Evolutionary conservation across 2,113 vertebrate species (phyloP).

Genomic region (Vulpes vulpes): DNA sequence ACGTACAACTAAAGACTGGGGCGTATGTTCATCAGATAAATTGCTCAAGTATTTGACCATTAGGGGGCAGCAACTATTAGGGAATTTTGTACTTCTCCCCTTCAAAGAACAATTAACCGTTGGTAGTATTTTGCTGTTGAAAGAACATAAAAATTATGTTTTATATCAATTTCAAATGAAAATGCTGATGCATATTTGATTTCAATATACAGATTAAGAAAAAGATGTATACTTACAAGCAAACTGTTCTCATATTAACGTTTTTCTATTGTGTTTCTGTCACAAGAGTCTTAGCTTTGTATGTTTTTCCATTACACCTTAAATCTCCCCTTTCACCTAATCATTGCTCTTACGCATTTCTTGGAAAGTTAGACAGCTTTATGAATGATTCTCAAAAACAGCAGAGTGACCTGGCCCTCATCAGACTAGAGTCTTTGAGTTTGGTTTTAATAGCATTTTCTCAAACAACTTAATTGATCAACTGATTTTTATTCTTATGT

Average conservation of each 20-base stretch:
- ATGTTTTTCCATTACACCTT: neutral
- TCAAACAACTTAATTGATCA: neutral
- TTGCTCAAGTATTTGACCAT: constrained; percentile 36
- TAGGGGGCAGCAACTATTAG: constrained; percentile 88
- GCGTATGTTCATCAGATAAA: neutral
- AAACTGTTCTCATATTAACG: neutral
- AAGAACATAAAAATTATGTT: constrained; percentile 12
- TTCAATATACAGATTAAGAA: neutral
- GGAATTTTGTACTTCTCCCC: neutral
- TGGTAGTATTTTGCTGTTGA: neutral
- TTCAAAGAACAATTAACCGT: neutral
- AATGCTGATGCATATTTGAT: neutral
- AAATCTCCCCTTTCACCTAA: neutral
- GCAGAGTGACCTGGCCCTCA: too few relatives aligned
- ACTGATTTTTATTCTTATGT: neutral
- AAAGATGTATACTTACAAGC: neutral
- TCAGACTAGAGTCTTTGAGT: neutral
- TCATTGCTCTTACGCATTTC: neutral
- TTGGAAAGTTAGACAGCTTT: neutral
- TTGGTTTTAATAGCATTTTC: neutral
- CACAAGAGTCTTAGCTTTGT: neutral
- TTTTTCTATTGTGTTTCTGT: neutral
- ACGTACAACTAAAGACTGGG: neutral
- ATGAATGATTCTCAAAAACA: neutral
- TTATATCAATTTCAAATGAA: constrained; percentile 25